phyloP scores from a whole-genome alignment of 2,113 vertebrate species.

The Pyrgilauda ruficollis region DNA sequence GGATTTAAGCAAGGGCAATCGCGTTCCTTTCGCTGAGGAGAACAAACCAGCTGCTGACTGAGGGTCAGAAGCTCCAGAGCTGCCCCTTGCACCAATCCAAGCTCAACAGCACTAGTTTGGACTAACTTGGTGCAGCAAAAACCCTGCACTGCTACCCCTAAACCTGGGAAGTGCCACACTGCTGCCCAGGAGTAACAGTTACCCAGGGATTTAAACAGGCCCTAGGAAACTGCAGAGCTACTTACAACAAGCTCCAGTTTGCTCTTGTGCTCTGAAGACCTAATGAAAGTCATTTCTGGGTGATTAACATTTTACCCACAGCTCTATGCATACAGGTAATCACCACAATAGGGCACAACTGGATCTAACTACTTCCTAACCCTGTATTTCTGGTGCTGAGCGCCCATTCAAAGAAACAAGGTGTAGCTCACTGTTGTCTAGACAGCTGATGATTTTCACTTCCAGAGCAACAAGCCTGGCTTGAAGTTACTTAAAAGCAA shows the following conservation, averaged over 20 bases:
- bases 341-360: neutral
- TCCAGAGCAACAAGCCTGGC: conserved; percentile 62
- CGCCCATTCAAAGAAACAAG: neutral
- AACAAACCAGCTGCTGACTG: neutral
- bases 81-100: neutral
- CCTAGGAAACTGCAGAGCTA: neutral
- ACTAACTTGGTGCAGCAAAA: rapidly evolving
- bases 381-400: neutral
- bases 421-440: conserved; percentile 48
- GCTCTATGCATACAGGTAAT: neutral
- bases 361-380: neutral
- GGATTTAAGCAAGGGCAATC: neutral
- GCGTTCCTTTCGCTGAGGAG: neutral
- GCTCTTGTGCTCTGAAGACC: neutral
- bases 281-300: neutral
- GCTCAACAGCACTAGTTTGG: rapidly evolving
- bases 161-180: neutral
- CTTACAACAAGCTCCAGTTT: neutral
- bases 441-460: conserved; percentile 40
- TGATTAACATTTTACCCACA: neutral
- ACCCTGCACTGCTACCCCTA: too few species aligned
- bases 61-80: neutral
- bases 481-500: conserved; percentile 67
- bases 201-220: neutral
- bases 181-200: neutral